Conservation (phyloP, 2,797 vertebrate genomes). For the Delichon dasypus region DNA sequence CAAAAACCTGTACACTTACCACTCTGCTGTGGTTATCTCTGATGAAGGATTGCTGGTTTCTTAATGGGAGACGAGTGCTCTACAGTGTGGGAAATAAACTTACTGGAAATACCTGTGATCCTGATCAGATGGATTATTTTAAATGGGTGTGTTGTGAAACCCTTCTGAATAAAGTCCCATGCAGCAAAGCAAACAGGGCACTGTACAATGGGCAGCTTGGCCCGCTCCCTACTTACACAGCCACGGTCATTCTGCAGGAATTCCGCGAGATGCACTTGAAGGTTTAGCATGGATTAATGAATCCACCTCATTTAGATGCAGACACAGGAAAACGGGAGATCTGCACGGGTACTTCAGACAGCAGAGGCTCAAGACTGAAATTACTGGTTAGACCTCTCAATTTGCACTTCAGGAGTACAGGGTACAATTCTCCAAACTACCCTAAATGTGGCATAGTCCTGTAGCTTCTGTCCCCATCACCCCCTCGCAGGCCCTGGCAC, state of each 20-base stretch:
- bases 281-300: not conserved
- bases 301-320: not conserved
- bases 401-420: not conserved
- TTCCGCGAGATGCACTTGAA: not conserved
- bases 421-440: not conserved
- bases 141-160: not conserved
- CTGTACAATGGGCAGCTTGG: too few relatives aligned
- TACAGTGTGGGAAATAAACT: not conserved
- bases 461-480: not conserved
- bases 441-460: not conserved
- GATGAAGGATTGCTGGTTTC: not conserved
- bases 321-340: not conserved
- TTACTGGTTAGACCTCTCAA: not conserved
- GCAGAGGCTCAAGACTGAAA: not conserved
- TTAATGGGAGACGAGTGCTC: not conserved
- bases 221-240: not conserved
- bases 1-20: not conserved
- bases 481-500: accelerated
- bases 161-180: not conserved
- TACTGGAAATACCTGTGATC: not conserved
- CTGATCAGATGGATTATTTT: not conserved
- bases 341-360: not conserved
- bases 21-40: not conserved
- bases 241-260: not conserved
- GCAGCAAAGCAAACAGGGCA: not conserved